A percentile compares a stretch with the other conserved stretches of the same genome.
phyloP scores from a whole-genome alignment of 2,888 invertebrate genomes.

The Chouioia cunea region DNA sequence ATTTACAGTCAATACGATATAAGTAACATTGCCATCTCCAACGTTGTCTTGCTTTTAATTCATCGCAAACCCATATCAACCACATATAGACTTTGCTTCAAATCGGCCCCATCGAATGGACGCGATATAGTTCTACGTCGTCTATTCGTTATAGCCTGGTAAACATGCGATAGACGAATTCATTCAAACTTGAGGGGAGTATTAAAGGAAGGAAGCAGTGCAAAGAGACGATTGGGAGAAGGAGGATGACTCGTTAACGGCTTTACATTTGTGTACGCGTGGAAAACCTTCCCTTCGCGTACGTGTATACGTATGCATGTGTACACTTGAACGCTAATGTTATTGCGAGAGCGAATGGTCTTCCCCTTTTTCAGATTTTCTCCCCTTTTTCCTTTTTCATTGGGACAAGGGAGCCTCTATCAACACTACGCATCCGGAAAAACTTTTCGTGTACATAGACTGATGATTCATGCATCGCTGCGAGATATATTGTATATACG shows the following conservation, averaged over 20 bases:
- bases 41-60: background rate
- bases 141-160: background rate
- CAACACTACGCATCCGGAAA: background rate
- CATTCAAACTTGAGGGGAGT: background rate
- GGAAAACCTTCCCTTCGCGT: constrained; percentile 5
- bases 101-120: background rate
- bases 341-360: too few relatives aligned
- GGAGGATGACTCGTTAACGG: constrained; percentile 19
- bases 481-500: constrained; percentile 24
- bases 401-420: too few relatives aligned
- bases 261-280: background rate
- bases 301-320: too few relatives aligned
- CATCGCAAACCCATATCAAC: background rate
- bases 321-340: too few relatives aligned
- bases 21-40: background rate
- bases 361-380: too few relatives aligned
- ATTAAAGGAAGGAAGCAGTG: constrained; percentile 1
- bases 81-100: background rate
- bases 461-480: constrained; percentile 16
- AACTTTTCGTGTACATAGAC: background rate
- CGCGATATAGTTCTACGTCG: background rate
- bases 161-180: constrained; percentile 1
- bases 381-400: too few relatives aligned
- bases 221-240: too few relatives aligned
- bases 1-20: background rate